Conservation (phyloP, 2,113 vertebrate species). For the Rhinolophus ferrumequinum region DNA sequence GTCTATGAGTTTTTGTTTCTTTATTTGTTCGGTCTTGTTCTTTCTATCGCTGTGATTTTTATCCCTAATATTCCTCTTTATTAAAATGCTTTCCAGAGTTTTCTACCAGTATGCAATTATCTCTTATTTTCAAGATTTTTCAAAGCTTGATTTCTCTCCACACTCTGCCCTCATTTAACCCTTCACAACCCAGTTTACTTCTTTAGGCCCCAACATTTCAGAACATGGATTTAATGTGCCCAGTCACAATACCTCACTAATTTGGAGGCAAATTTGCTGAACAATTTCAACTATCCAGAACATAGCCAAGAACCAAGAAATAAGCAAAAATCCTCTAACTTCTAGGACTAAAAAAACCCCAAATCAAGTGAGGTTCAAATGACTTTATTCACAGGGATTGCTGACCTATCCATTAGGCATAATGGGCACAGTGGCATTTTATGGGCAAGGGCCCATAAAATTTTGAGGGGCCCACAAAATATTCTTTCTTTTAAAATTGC, state of each 20-base stretch:
- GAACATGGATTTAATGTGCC: background rate
- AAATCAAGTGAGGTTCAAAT: background rate
- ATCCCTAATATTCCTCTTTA: background rate
- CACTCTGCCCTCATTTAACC: background rate
- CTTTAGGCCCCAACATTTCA: background rate
- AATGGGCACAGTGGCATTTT: background rate
- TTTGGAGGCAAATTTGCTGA: background rate
- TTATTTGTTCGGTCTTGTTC: too few relatives aligned
- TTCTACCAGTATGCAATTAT: background rate
- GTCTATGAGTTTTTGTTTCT: too few relatives aligned
- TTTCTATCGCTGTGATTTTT: background rate
- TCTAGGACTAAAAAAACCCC: background rate
- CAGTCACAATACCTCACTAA: background rate
- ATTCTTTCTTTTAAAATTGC: background rate
- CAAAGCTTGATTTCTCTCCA: background rate
- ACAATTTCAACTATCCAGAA: slow-evolving; percentile 5
- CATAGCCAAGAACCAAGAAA: slow-evolving; percentile 9
- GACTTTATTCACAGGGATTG: background rate
- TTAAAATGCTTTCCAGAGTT: background rate
- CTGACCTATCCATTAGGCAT: background rate
- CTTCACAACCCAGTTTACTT: background rate
- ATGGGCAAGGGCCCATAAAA: background rate
- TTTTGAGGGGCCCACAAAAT: background rate
- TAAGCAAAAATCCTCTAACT: background rate
- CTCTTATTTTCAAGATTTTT: background rate